Evolutionary conservation across 2,888 invertebrate species (phyloP), one percentile per base, ranked within the genome.

Genomic region (Andrena trimmerana): DNA sequence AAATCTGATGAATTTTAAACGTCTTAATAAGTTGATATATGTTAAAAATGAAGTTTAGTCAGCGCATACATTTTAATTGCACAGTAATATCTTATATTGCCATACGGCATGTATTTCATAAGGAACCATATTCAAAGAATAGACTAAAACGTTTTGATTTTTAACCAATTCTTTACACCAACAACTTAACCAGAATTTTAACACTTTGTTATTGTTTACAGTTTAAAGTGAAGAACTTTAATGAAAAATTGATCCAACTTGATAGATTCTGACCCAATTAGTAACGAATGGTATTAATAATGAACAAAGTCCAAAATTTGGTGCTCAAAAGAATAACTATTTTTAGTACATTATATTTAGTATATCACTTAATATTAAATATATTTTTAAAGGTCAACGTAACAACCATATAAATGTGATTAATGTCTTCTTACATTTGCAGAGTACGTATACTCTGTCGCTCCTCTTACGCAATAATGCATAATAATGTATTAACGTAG

Each of bases 261-360:
- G 16, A 50, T 8, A 48, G 3, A 60, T 16, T 70, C 59, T 33
- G 36, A 16, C 8, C 0, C 59, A 72, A 27, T 27, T 65, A 24
- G 24, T 63, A 16, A 8, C 36, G 27, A 65, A 54, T 27, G 52
- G 24, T 7, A 29, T 59, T 50, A 33, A 66, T 63, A 36, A 24
- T n/a, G 67, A 42, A 24, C 8, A n/a, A 66, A 33, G 36, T 72
- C 10, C 13, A 36, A 72, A 31, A 33, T 50, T 68, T 50, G 50
- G 50, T 78, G 73, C 60, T 78, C 24, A 29, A 62, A 62, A 73
- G 7, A 20, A 16, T 52, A 60, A 50, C 31, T 74, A 62, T 54
- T 76, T 76, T 52, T 27, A 6, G 16, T 60, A 29, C 60, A 59
- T 42, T 31, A 48, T 70, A 66, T 68, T 31, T 65, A 65, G 50